Conservation (phyloP, 2,113 vertebrate species). For the Dipodomys stephensi region DNA sequence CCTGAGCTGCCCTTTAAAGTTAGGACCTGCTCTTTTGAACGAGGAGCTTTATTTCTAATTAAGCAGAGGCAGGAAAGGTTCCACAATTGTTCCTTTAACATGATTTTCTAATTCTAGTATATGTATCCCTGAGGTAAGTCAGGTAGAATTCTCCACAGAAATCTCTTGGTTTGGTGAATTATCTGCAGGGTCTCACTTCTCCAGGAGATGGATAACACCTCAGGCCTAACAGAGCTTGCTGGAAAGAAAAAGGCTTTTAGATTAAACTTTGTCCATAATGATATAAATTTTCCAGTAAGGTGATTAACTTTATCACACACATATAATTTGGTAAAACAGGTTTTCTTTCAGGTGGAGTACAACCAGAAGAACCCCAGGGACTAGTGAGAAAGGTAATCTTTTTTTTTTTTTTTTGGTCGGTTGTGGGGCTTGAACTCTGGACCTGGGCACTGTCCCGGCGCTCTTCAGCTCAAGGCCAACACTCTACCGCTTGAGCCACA, state of each 20-base stretch:
- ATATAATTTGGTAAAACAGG: neutral
- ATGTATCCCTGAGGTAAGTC: neutral
- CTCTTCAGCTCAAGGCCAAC: too few relatives aligned
- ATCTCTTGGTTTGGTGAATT: neutral
- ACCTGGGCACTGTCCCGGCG: too few relatives aligned
- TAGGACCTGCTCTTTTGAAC: neutral
- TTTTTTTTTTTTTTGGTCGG: too few relatives aligned
- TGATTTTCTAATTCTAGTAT: neutral
- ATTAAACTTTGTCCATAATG: neutral
- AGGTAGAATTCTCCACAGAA: neutral
- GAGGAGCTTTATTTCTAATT: neutral
- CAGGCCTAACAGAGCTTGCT: neutral
- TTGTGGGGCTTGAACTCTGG: too few relatives aligned
- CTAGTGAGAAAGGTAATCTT: neutral
- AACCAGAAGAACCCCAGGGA: neutral
- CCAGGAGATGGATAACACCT: neutral
- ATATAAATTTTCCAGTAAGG: neutral
- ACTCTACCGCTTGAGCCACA: too few relatives aligned
- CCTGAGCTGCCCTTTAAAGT: neutral
- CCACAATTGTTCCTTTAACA: neutral
- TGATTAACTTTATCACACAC: neutral
- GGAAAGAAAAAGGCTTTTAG: neutral
- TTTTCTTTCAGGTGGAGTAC: neutral
- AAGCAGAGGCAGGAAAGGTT: neutral
- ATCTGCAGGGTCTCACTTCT: neutral